Evolutionary conservation across 2,797 vertebrate species (phyloP).

Genomic region (Spinus olivaceus): DNA sequence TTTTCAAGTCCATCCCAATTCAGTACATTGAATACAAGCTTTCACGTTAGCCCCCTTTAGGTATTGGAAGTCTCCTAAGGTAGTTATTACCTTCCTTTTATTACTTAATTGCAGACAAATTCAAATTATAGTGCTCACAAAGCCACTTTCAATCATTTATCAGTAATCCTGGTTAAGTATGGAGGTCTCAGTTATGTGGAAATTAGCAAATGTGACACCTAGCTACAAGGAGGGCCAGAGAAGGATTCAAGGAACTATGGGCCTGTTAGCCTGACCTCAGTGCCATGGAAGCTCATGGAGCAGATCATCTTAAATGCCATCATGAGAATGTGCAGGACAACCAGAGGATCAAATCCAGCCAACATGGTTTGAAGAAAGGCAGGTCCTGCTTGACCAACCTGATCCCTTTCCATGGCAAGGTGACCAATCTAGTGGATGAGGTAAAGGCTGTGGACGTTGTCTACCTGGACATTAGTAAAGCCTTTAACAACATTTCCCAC

Average conservation of each 20-base stretch:
- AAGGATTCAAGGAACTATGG: neutral
- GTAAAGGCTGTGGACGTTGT: neutral
- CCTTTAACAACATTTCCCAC: neutral
- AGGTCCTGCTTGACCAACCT: neutral
- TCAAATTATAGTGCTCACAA: neutral
- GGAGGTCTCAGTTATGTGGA: neutral
- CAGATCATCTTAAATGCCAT: neutral
- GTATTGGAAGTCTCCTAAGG: neutral
- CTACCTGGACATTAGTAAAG: neutral
- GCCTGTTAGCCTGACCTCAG: accelerated
- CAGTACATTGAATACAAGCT: neutral
- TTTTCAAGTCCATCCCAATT: neutral
- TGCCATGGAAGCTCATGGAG: accelerated
- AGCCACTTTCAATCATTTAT: neutral
- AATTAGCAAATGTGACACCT: neutral
- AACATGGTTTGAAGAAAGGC: neutral
- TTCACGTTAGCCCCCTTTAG: neutral
- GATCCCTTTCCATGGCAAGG: neutral
- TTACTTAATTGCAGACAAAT: neutral
- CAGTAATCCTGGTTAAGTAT: neutral
- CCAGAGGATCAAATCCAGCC: neutral
- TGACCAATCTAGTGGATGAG: neutral
- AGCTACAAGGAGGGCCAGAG: neutral
- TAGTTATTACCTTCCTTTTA: neutral
- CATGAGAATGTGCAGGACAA: accelerated